Evolutionary conservation across 2,113 vertebrate species (phyloP).

Genomic region (Chlorodrepanis virens): DNA sequence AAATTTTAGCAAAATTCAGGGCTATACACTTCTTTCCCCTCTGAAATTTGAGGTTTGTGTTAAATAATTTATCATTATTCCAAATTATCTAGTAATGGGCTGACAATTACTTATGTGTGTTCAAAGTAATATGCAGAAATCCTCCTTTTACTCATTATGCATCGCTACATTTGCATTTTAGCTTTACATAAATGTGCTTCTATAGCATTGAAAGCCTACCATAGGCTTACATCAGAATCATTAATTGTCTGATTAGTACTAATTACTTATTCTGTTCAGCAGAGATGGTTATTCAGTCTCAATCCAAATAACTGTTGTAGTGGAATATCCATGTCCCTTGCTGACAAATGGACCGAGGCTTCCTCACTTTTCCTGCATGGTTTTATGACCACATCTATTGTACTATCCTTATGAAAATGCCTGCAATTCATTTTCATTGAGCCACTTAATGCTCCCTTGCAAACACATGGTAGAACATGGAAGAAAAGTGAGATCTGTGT

Average conservation of each 20-base stretch:
- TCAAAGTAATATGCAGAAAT: background rate
- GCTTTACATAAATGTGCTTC: background rate
- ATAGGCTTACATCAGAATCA: background rate
- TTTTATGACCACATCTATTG: background rate
- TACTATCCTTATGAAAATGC: background rate
- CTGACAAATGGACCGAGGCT: background rate
- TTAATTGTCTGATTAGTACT: slow-evolving; percentile 4
- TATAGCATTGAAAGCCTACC: background rate
- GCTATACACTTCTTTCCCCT: background rate
- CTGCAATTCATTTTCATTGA: slow-evolving; percentile 31
- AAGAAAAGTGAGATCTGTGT: slow-evolving; percentile 8
- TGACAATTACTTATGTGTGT: background rate
- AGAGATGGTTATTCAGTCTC: background rate
- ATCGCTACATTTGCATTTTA: background rate
- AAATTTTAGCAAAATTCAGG: background rate
- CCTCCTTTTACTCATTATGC: background rate
- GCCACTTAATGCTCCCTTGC: background rate
- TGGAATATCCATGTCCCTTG: background rate
- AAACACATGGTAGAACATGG: slow-evolving; percentile 25
- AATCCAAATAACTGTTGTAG: background rate
- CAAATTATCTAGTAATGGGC: slow-evolving; percentile 53
- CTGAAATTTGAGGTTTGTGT: slow-evolving; percentile 14
- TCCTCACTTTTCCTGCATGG: background rate
- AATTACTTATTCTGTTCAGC: background rate
- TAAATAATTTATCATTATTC: slow-evolving; percentile 28